Conservation (phyloP, 2,888 invertebrate genomes). For the Dicranocentrus wangi region DNA sequence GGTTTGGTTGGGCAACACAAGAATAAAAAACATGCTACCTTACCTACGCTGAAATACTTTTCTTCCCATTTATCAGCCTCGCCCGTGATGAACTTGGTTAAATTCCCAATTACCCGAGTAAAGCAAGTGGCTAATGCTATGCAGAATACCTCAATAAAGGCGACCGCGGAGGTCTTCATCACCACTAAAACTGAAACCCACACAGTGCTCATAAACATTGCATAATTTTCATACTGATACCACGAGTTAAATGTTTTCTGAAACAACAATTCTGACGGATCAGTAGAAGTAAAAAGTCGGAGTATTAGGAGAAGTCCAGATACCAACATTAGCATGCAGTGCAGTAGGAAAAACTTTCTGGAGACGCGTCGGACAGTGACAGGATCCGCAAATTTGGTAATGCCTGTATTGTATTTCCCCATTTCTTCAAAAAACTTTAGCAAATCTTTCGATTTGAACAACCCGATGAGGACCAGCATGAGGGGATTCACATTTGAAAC, state of each 20-base stretch:
- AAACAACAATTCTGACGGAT: constrained; percentile 1
- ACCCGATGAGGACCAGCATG: constrained; percentile 19
- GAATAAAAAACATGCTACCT: no score
- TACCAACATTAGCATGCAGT: background rate
- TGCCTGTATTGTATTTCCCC: constrained; percentile 30
- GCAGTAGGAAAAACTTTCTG: constrained; percentile 11
- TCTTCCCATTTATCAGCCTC: constrained; percentile 38
- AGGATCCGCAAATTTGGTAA: constrained; percentile 27
- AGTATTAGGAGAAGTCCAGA: constrained; percentile 1
- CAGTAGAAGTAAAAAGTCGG: constrained; percentile 11
- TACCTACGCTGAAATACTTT: constrained; percentile 33
- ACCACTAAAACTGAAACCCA: background rate
- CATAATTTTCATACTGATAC: background rate
- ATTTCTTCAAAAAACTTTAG: constrained; percentile 34
- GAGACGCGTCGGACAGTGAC: background rate
- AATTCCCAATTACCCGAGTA: constrained; percentile 18
- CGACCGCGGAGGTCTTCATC: background rate
- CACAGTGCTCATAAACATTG: background rate
- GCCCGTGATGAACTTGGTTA: constrained; percentile 13
- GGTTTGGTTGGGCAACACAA: no score
- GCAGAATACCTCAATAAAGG: constrained; percentile 38
- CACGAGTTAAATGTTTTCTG: no score
- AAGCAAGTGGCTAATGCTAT: constrained; percentile 38
- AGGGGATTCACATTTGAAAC: constrained; percentile 25
- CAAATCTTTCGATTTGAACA: background rate